phyloP scores from a whole-genome alignment of 35 echinoderm and acorn worm species.

The Holothuria glaberrima region DNA sequence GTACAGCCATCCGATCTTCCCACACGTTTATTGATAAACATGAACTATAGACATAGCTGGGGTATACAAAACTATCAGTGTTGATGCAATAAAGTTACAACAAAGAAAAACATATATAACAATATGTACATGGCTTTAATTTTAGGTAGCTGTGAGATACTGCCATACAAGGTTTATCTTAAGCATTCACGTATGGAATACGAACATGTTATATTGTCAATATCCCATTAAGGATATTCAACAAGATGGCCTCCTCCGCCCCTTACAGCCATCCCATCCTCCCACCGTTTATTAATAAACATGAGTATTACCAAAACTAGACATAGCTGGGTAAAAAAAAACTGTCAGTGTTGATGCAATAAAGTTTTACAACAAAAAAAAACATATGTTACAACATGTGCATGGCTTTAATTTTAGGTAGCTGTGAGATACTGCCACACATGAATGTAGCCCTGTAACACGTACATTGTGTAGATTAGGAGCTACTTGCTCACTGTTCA shows the following conservation, averaged over 20 bases:
- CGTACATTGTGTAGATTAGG: slow-evolving; percentile 7
- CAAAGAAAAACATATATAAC: not conserved
- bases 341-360: not conserved
- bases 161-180: too few relatives aligned
- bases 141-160: slow-evolving; percentile 21
- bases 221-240: too few relatives aligned
- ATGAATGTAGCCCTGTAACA: not conserved
- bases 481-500: slow-evolving; percentile 26
- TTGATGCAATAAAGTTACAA: not conserved
- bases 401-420: not conserved
- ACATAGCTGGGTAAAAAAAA: not conserved
- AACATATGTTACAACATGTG: slow-evolving; percentile 14
- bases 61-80: not conserved
- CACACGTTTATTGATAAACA: too few relatives aligned
- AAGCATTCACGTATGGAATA: too few relatives aligned
- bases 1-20: too few relatives aligned
- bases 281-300: too few relatives aligned
- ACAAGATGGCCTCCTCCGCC: too few relatives aligned
- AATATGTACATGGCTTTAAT: slow-evolving; percentile 10
- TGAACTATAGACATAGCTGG: not conserved
- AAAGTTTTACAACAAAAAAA: not conserved
- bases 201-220: too few relatives aligned
- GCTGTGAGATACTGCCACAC: slow-evolving; percentile 6
- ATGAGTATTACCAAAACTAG: not conserved
- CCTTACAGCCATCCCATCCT: too few relatives aligned